phyloP scores from a whole-genome alignment of 2,113 vertebrate species.

The Mystacornis crossleyi region DNA sequence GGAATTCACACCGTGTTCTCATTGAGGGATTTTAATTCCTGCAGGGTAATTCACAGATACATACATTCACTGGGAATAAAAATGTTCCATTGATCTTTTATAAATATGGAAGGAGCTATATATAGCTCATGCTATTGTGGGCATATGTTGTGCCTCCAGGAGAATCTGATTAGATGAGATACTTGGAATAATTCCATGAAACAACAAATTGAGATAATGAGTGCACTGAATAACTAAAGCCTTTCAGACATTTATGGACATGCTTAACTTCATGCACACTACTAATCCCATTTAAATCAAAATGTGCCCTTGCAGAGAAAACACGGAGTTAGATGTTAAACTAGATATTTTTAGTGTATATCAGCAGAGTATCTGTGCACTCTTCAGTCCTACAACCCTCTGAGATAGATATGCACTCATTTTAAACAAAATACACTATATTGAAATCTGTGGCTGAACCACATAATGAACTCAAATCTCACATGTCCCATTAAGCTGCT shows the following conservation, averaged over 20 bases:
- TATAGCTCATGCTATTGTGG: not conserved
- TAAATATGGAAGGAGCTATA: conserved; percentile 3
- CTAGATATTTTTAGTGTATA: not conserved
- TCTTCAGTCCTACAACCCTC: not conserved
- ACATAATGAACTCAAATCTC: not conserved
- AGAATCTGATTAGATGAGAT: conserved; percentile 39
- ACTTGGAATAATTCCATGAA: conserved; percentile 46
- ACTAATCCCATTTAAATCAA: conserved; percentile 23
- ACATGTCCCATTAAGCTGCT: not conserved
- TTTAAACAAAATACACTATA: not conserved
- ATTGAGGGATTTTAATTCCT: not conserved
- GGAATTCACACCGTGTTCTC: not conserved
- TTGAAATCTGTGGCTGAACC: not conserved
- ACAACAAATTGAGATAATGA: conserved; percentile 54
- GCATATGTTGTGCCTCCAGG: conserved; percentile 38
- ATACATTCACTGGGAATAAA: not conserved
- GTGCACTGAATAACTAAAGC: conserved; percentile 4
- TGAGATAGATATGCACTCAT: not conserved
- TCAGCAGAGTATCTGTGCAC: not conserved
- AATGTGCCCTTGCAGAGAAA: not conserved
- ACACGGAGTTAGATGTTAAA: not conserved
- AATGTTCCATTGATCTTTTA: not conserved
- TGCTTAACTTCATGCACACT: not conserved
- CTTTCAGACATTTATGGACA: conserved; percentile 37
- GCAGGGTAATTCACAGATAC: not conserved